Evolutionary conservation across 2,888 invertebrate species (phyloP).

Genomic region (Ennomos fuscantarius): DNA sequence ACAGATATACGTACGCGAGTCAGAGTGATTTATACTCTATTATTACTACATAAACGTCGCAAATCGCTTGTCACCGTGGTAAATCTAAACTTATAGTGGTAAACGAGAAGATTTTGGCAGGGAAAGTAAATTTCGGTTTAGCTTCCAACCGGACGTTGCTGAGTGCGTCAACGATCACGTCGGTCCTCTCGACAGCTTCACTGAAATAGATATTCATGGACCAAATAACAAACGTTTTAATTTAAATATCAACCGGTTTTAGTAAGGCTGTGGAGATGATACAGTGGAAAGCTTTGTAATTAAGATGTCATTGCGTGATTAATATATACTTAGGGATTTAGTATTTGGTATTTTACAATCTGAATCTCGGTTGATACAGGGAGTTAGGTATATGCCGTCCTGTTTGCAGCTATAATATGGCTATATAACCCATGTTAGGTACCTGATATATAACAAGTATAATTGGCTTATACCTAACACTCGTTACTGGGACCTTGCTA

Average conservation of each 20-base stretch:
- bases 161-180: slow-evolving; percentile 33
- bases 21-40: no score
- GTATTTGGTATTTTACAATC: no score
- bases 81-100: slow-evolving; percentile 60
- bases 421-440: neutral
- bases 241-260: no score
- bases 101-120: slow-evolving; percentile 54
- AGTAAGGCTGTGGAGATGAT: no score
- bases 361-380: no score
- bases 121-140: slow-evolving; percentile 53
- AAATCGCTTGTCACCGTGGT: slow-evolving; percentile 34
- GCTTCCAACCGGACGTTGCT: slow-evolving; percentile 42
- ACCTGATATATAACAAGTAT: neutral
- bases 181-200: slow-evolving; percentile 35
- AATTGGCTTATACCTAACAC: slow-evolving; percentile 7
- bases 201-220: slow-evolving; percentile 28
- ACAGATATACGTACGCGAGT: no score
- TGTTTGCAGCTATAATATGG: no score
- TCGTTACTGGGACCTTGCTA: slow-evolving; percentile 1
- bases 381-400: no score
- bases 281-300: slow-evolving; percentile 1
- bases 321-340: no score
- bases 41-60: slow-evolving; percentile 5
- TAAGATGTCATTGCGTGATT: neutral
- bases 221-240: slow-evolving; percentile 26